A percentile compares a stretch with the other conserved stretches of the same genome.
Conservation (phyloP, 2,888 invertebrate species). For the Sphecodes monilicornis region DNA sequence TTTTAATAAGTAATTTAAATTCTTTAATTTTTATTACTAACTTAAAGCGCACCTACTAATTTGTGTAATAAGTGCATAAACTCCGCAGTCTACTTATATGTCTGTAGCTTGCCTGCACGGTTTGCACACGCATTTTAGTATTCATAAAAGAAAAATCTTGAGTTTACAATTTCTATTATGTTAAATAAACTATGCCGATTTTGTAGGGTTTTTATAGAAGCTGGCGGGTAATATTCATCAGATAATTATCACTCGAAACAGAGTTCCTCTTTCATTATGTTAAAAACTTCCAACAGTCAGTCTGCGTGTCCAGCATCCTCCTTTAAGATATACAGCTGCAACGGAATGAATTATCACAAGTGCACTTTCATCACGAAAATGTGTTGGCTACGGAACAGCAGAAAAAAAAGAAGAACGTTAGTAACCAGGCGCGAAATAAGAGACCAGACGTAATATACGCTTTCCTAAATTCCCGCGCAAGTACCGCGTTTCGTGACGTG, state of each 20-base stretch:
- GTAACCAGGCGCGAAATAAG: slow-evolving; percentile 29
- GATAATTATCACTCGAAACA: neutral
- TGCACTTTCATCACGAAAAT: slow-evolving; percentile 44
- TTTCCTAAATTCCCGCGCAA: slow-evolving; percentile 30
- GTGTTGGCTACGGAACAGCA: slow-evolving; percentile 10
- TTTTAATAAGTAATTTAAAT: too few species aligned
- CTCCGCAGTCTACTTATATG: too few species aligned
- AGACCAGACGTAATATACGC: neutral
- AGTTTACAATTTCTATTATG: too few species aligned
- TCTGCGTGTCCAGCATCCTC: neutral
- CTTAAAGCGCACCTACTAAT: too few species aligned
- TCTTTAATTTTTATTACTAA: too few species aligned
- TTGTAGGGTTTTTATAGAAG: neutral
- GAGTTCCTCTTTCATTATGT: slow-evolving; percentile 16
- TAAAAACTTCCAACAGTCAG: slow-evolving; percentile 13
- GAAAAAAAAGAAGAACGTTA: neutral
- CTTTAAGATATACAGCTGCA: neutral
- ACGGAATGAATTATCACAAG: slow-evolving; percentile 46
- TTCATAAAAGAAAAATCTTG: too few species aligned
- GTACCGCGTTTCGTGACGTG: neutral
- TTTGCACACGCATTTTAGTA: too few species aligned
- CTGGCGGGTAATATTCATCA: neutral
- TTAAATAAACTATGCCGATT: neutral
- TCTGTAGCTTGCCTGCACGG: too few species aligned
- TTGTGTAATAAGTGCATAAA: too few species aligned